A percentile compares a stretch with the other conserved stretches of the same genome.
Conservation (phyloP, 2,888 invertebrate genomes). For the Nysson spinosus region DNA sequence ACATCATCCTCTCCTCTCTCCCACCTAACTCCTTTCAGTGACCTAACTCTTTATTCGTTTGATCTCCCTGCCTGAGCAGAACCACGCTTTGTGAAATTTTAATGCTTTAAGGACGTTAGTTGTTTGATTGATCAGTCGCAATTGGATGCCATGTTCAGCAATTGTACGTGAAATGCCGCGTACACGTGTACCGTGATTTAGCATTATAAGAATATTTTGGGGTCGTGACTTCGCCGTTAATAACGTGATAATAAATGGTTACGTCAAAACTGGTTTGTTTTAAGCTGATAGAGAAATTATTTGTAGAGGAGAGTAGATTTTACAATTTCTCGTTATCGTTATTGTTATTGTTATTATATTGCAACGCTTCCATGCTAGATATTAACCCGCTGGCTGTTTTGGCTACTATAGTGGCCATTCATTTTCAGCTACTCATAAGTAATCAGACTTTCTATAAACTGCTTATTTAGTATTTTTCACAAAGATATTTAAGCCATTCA, state of each 20-base stretch:
- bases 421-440: no score
- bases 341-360: no score
- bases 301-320: no score
- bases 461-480: no score
- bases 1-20: slow-evolving; percentile 12
- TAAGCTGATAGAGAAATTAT: no score
- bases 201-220: neutral
- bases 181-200: neutral
- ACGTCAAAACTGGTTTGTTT: no score
- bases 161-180: neutral
- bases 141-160: neutral
- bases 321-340: no score
- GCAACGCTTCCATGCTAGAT: no score
- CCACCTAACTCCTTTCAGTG: slow-evolving; percentile 16
- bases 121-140: neutral
- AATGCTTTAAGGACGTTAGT: neutral
- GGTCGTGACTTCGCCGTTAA: slow-evolving; percentile 1
- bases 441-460: no score
- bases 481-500: no score
- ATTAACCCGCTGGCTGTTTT: no score
- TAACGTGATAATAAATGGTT: neutral
- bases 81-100: neutral
- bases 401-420: no score
- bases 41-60: slow-evolving; percentile 6
- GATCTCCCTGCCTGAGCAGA: neutral